Percentiles rank a stretch among this genome's conserved stretches.
phyloP scores from a whole-genome alignment of 2,797 vertebrate species.

The Pangasius djambal region DNA sequence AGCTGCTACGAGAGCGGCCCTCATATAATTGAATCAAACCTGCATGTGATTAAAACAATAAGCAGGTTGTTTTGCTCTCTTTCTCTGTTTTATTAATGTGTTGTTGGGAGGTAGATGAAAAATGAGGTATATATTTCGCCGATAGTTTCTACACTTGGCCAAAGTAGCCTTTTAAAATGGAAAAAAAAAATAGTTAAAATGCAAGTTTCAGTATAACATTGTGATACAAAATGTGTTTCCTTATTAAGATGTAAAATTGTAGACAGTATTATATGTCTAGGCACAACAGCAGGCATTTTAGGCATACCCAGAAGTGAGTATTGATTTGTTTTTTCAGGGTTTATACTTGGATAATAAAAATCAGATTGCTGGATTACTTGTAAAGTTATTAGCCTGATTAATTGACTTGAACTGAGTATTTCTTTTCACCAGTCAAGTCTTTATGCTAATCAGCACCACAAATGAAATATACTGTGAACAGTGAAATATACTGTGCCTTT shows the following conservation, averaged over 20 bases:
- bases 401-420: background rate
- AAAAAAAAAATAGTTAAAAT: background rate
- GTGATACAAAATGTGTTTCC: background rate
- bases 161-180: background rate
- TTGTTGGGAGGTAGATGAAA: background rate
- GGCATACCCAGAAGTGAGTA: background rate
- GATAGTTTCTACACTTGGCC: background rate
- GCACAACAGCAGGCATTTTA: background rate
- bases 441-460: background rate
- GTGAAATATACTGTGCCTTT: background rate
- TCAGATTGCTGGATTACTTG: constrained; percentile 26
- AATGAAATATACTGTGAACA: background rate
- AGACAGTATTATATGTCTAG: background rate
- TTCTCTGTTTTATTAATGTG: constrained; percentile 7
- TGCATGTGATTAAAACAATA: constrained; percentile 58
- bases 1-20: constrained; percentile 50
- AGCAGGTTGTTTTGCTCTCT: constrained; percentile 48
- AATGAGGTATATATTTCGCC: background rate
- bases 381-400: background rate
- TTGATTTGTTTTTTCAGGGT: background rate
- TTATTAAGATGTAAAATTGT: background rate
- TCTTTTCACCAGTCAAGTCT: background rate
- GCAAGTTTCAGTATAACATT: background rate
- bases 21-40: constrained; percentile 64
- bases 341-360: background rate